Conservation (phyloP, 2,113 vertebrate species). For the Thalassarche chlororhynchos region DNA sequence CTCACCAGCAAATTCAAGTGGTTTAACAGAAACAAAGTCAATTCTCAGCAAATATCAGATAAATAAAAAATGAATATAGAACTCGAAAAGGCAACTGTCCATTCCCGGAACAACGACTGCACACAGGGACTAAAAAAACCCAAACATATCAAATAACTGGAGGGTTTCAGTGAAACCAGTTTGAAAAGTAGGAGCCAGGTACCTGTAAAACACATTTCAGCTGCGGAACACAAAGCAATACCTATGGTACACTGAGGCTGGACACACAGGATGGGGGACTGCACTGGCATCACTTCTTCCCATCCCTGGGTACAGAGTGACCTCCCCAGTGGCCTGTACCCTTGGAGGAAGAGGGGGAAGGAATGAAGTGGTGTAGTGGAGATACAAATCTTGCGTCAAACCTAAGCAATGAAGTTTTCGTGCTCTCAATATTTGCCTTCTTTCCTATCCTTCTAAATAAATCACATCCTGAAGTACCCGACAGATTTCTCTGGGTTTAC, state of each 20-base stretch:
- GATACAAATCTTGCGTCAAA: neutral
- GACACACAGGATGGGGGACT: neutral
- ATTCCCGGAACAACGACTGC: neutral
- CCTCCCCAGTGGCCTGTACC: neutral
- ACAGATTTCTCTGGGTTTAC: neutral
- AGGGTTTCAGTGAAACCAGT: neutral
- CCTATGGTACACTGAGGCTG: neutral
- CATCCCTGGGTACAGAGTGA: neutral
- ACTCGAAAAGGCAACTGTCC: neutral
- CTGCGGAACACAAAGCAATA: neutral
- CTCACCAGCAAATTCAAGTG: neutral
- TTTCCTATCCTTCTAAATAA: neutral
- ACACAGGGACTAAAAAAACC: neutral
- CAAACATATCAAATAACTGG: neutral
- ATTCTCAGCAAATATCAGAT: neutral
- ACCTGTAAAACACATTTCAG: neutral
- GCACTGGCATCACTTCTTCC: neutral
- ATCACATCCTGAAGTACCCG: neutral
- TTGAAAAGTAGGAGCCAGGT: neutral
- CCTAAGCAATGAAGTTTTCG: neutral
- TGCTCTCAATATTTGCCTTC: neutral
- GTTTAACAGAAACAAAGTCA: neutral
- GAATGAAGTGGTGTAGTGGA: neutral
- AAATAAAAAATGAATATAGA: neutral
- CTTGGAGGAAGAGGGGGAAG: neutral